A percentile compares a stretch with the other conserved stretches of the same genome.
These are phyloP conservation scores for Denticeps clupeoides DNA, from an alignment of 2,797 vertebrate species.

Conservation along the genomic window DNA sequence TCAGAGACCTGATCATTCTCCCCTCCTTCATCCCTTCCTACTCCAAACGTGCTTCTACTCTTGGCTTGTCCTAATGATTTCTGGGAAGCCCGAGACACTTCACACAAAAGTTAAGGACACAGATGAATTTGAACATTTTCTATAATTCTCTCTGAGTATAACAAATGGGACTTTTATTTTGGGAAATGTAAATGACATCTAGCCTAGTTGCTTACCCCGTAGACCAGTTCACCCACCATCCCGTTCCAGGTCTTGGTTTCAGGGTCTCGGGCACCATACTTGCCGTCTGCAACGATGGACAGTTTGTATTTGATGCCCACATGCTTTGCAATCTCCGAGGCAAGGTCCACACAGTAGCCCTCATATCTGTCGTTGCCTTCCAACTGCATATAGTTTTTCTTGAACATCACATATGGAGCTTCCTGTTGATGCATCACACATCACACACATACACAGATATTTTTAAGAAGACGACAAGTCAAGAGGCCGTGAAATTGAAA, in stretches of 20 bases:
- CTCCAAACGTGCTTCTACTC: not conserved
- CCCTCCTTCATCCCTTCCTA: not conserved
- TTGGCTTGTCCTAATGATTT: not conserved
- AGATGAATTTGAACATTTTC: too few species aligned
- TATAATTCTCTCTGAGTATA: too few species aligned
- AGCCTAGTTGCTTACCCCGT: slow-evolving; percentile 82
- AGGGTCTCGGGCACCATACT: slow-evolving; percentile 93
- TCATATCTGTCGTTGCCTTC: slow-evolving; percentile 98
- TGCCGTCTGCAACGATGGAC: slow-evolving; percentile 92
- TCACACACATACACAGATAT: slow-evolving; percentile 22
- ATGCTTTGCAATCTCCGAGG: slow-evolving; percentile 97
- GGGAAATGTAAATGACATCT: not conserved
- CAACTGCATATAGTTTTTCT: slow-evolving; percentile 91
- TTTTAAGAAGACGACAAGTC: slow-evolving; percentile 12
- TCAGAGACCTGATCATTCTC: not conserved
- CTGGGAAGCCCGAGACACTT: too few species aligned
- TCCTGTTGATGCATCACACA: slow-evolving; percentile 77
- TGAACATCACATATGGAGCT: slow-evolving; percentile 99
- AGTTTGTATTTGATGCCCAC: slow-evolving; percentile 96
- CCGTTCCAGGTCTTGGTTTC: slow-evolving; percentile 99
- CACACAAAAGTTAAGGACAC: too few species aligned
- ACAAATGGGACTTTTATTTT: too few species aligned
- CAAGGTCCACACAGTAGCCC: slow-evolving; percentile 99
- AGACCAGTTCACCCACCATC: slow-evolving; percentile 98
- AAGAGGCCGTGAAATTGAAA: too few species aligned